These are phyloP conservation scores for Entomobrya proxima DNA, from an alignment of 2,888 invertebrate species.

Conservation along the genomic window DNA sequence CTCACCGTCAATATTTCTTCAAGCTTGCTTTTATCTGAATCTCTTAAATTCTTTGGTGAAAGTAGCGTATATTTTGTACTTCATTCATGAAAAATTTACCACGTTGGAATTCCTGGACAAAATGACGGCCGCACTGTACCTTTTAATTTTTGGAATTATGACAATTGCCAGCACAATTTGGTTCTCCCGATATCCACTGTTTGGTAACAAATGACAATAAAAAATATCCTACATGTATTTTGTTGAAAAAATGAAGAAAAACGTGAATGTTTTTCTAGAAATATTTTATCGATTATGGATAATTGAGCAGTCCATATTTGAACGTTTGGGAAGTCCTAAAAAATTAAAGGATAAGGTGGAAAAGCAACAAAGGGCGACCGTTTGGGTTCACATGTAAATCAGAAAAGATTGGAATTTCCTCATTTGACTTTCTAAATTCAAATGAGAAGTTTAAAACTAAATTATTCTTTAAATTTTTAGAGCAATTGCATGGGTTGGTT, in stretches of 20 bases:
- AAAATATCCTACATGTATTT: neutral
- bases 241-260: neutral
- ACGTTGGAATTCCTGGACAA: slow-evolving; percentile 50
- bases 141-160: slow-evolving; percentile 44
- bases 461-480: slow-evolving; percentile 29
- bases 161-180: slow-evolving; percentile 18
- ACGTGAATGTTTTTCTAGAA: slow-evolving; percentile 22
- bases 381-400: slow-evolving; percentile 47
- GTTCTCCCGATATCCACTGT: slow-evolving; percentile 40
- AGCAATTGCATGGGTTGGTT: slow-evolving; percentile 42
- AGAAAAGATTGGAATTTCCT: neutral
- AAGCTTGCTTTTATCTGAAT: neutral
- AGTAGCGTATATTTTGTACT: slow-evolving; percentile 5
- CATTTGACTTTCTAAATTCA: neutral
- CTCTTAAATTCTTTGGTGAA: slow-evolving; percentile 18
- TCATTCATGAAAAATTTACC: neutral
- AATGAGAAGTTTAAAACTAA: neutral
- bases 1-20: neutral
- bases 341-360: neutral
- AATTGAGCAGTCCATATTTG: slow-evolving; percentile 4
- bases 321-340: neutral
- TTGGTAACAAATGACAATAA: slow-evolving; percentile 29
- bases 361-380: neutral
- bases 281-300: slow-evolving; percentile 26
- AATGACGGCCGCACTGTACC: slow-evolving; percentile 16